A percentile compares a stretch with the other conserved stretches of the same genome.
phyloP scores from a whole-genome alignment of 2,113 vertebrate species.

The Cyanoliseus patagonus region DNA sequence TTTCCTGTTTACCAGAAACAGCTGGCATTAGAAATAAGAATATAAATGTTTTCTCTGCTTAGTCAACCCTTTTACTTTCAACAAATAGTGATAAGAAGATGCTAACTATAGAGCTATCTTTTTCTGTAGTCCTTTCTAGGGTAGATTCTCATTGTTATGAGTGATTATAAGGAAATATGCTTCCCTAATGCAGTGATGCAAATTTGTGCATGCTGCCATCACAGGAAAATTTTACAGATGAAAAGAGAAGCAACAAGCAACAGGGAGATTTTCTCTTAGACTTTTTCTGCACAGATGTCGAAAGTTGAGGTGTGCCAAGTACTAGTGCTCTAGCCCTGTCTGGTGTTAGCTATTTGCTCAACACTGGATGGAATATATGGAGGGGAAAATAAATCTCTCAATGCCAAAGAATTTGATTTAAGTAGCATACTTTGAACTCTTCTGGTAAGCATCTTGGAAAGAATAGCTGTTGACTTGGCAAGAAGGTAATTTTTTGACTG shows the following conservation, averaged over 20 bases:
- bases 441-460: not conserved
- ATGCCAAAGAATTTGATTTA: not conserved
- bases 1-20: not conserved
- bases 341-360: not conserved
- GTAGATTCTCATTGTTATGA: not conserved
- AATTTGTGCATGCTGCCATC: rapidly evolving
- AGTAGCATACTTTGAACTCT: not conserved
- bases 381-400: not conserved
- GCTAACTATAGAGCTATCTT: not conserved
- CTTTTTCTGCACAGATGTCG: not conserved
- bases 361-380: not conserved
- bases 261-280: not conserved
- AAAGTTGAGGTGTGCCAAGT: not conserved
- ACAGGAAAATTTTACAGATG: not conserved
- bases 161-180: not conserved
- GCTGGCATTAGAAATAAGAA: not conserved
- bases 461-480: not conserved
- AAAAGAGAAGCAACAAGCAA: not conserved
- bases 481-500: not conserved
- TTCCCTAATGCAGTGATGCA: not conserved
- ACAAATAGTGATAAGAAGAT: not conserved
- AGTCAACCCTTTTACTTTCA: not conserved
- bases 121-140: not conserved
- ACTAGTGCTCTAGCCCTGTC: not conserved
- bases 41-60: not conserved